These are phyloP conservation scores for Serrognathus titanus DNA, from an alignment of 2,888 invertebrate genomes.

Conservation along the genomic window DNA sequence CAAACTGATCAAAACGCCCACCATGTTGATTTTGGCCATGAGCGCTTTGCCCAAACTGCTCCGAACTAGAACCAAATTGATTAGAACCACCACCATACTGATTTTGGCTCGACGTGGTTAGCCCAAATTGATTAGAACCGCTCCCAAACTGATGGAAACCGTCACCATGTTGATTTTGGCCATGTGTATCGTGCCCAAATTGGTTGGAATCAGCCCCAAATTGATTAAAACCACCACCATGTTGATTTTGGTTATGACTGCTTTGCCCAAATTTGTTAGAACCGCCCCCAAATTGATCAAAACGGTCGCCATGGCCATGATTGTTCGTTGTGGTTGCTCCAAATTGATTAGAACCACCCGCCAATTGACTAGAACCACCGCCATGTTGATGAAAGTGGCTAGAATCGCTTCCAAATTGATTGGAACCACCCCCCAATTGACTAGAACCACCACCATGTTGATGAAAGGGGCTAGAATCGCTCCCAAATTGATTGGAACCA, in stretches of 20 bases:
- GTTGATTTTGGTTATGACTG: background rate
- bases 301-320: too few species aligned
- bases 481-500: too few species aligned
- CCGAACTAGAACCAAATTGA: background rate
- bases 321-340: too few species aligned
- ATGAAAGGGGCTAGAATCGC: too few species aligned
- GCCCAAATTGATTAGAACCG: background rate
- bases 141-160: background rate
- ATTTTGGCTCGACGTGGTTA: background rate
- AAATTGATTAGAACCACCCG: too few species aligned
- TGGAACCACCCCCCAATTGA: background rate
- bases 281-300: background rate
- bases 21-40: too few species aligned
- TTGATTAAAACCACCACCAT: background rate
- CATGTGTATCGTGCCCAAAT: background rate
- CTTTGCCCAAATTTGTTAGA: background rate
- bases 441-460: background rate
- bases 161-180: background rate
- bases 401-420: slow-evolving; percentile 1
- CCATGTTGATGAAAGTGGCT: too few species aligned
- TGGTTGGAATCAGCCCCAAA: background rate
- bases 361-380: background rate
- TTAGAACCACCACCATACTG: background rate
- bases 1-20: too few species aligned
- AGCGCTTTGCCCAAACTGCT: background rate